These are phyloP conservation scores for Isichthys henryi DNA, from an alignment of 2,113 vertebrate genomes.

Conservation along the genomic window DNA sequence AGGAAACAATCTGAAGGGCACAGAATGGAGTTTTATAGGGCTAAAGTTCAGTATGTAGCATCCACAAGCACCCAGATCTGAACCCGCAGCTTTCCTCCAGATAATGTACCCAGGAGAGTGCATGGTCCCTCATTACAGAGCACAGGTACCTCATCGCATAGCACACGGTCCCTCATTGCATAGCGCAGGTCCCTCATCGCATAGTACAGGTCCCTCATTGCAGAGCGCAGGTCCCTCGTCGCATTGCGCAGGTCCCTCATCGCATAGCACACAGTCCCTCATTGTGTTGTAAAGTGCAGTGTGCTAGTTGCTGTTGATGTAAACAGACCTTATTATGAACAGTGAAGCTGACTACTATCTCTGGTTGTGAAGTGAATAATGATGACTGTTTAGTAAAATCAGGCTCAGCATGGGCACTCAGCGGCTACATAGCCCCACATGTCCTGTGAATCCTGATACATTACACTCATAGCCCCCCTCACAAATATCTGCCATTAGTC, in stretches of 20 bases:
- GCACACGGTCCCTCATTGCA: too few species aligned
- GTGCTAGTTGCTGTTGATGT: too few species aligned
- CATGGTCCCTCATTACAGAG: not conserved
- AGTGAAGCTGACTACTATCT: too few species aligned
- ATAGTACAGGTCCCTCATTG: too few species aligned
- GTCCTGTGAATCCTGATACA: fast-evolving
- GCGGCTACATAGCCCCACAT: not conserved
- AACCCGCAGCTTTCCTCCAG: not conserved
- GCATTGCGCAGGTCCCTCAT: too few species aligned
- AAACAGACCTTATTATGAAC: too few species aligned
- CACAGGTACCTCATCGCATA: not conserved
- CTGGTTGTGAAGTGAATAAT: not conserved
- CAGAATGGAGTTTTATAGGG: not conserved
- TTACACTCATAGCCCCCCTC: not conserved
- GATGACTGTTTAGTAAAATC: not conserved
- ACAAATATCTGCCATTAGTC: not conserved
- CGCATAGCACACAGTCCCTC: too few species aligned
- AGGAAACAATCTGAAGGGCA: not conserved
- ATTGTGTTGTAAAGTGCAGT: too few species aligned
- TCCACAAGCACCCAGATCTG: not conserved
- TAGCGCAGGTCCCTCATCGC: too few species aligned
- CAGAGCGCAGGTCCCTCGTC: too few species aligned
- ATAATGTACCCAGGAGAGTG: not conserved
- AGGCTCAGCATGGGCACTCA: not conserved
- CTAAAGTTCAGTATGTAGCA: not conserved